phyloP scores from a whole-genome alignment of 2,113 vertebrate species.

The Pampusana beccarii region DNA sequence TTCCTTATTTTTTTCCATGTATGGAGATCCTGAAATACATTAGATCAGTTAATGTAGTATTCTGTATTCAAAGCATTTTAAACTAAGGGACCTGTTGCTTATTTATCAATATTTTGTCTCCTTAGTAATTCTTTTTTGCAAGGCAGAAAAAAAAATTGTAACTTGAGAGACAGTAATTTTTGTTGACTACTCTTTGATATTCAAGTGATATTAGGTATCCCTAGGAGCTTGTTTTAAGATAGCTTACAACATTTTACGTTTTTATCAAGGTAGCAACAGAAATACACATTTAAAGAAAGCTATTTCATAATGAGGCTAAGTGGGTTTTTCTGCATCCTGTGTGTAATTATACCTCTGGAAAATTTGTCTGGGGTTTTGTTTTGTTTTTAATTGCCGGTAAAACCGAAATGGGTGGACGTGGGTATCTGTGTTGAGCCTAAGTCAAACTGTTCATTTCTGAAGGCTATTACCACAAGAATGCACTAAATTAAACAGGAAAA shows the following conservation, averaged over 20 bases:
- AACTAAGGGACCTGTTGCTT: background rate
- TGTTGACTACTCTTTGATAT: background rate
- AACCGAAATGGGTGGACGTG: background rate
- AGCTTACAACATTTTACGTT: background rate
- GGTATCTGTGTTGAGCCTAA: background rate
- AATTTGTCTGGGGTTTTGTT: background rate
- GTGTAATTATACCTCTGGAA: background rate
- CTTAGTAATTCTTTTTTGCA: background rate
- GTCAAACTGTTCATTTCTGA: background rate
- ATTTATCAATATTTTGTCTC: background rate
- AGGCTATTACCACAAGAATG: background rate
- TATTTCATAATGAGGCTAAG: background rate
- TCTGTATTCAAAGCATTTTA: background rate
- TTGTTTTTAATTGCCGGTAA: background rate
- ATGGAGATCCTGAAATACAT: background rate
- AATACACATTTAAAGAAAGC: background rate
- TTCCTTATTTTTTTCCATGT: background rate
- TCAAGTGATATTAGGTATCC: background rate
- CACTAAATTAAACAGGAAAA: background rate
- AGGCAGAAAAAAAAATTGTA: background rate
- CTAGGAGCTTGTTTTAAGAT: background rate
- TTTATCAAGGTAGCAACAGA: background rate
- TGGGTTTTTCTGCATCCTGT: background rate
- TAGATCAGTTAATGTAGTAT: too few relatives aligned
- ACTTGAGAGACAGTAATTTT: background rate